These are phyloP conservation scores for Selene dorsalis DNA, from an alignment of 2,797 vertebrate genomes.

Conservation along the genomic window DNA sequence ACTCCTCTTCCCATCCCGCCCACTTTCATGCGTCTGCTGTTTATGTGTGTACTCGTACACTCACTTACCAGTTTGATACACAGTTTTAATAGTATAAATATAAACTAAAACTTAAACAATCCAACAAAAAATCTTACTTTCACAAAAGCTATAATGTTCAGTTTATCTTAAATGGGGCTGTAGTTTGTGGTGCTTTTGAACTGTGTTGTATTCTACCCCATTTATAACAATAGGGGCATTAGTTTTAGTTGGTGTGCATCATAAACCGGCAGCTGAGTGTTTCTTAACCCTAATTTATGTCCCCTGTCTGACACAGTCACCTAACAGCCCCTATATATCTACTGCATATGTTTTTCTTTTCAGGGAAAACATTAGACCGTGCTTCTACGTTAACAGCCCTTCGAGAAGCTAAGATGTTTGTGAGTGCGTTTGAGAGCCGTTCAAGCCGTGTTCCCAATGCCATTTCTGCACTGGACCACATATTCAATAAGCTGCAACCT, in stretches of 20 bases:
- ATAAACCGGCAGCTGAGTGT: not conserved
- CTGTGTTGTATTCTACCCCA: not conserved
- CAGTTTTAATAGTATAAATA: not conserved
- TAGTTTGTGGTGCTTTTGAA: not conserved
- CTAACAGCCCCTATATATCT: slow-evolving; percentile 4
- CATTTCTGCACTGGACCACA: slow-evolving; percentile 63
- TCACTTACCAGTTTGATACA: no score
- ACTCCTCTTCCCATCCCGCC: not conserved
- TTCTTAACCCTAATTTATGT: not conserved
- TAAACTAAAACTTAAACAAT: no score
- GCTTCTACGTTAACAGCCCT: slow-evolving; percentile 47
- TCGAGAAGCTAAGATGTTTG: slow-evolving; percentile 70
- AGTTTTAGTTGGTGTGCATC: not conserved
- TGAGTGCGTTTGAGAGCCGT: slow-evolving; percentile 69
- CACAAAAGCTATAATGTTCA: not conserved
- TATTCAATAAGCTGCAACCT: slow-evolving; percentile 60
- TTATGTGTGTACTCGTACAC: not conserved
- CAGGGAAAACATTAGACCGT: slow-evolving; percentile 64
- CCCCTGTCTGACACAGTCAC: not conserved
- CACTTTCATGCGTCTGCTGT: not conserved
- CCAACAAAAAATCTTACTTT: not conserved
- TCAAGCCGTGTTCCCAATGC: slow-evolving; percentile 63
- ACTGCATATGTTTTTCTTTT: not conserved
- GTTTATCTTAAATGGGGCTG: no score
- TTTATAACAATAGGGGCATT: not conserved